Conservation (phyloP, 1,140 invertebrate species). For the Limonius californicus region DNA sequence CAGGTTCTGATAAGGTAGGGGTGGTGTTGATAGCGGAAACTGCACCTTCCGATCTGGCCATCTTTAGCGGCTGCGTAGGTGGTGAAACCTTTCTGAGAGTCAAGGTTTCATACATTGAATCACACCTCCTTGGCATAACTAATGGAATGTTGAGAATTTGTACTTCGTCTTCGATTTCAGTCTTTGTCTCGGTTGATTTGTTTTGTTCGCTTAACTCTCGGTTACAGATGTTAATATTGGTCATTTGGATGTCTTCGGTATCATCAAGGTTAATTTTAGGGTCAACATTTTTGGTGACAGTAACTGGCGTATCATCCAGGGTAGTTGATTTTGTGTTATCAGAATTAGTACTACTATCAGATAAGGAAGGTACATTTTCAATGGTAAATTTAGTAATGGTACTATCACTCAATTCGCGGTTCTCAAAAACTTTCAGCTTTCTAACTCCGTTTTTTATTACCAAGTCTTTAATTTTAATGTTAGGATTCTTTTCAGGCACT, state of each 20-base stretch:
- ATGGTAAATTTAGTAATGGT: too few relatives aligned
- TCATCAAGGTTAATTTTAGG: too few relatives aligned
- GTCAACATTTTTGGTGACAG: too few relatives aligned
- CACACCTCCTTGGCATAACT: constrained; percentile 29
- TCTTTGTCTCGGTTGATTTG: constrained; percentile 23
- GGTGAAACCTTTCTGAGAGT: constrained; percentile 28
- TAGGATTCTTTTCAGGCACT: constrained; percentile 44
- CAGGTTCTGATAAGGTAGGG: neutral
- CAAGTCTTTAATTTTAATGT: constrained; percentile 39
- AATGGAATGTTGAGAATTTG: constrained; percentile 33
- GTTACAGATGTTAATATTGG: too few relatives aligned
- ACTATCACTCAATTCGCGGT: neutral
- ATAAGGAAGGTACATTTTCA: too few relatives aligned
- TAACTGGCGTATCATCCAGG: constrained; percentile 37
- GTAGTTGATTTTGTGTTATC: neutral
- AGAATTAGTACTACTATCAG: constrained; percentile 15
- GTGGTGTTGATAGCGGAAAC: too few relatives aligned
- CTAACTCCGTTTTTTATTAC: constrained; percentile 23
- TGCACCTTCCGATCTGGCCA: constrained; percentile 17
- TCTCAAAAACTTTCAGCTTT: constrained; percentile 17
- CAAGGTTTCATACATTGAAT: constrained; percentile 38
- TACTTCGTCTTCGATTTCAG: constrained; percentile 27
- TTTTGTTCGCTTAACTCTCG: too few relatives aligned
- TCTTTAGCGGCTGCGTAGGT: neutral
- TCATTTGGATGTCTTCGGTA: neutral